Conservation (phyloP, 2,888 invertebrate genomes). For the Thecophora atra region DNA sequence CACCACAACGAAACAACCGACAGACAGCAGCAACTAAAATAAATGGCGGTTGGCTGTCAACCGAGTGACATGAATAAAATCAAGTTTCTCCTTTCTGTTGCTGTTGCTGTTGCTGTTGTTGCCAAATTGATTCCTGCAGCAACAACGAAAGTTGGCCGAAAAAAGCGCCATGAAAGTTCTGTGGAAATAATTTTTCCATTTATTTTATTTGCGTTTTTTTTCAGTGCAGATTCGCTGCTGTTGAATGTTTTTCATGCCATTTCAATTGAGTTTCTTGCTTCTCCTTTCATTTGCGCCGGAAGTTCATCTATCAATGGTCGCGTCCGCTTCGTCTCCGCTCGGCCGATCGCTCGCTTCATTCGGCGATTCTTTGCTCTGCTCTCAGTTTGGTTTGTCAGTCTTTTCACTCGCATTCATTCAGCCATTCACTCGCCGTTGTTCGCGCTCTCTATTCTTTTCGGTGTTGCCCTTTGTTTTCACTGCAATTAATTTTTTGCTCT, state of each 20-base stretch:
- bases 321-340: slow-evolving; percentile 1
- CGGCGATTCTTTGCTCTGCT: not conserved
- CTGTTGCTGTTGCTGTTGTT: slow-evolving; percentile 3
- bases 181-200: not conserved
- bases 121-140: slow-evolving; percentile 10
- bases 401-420: slow-evolving; percentile 37
- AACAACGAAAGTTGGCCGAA: not conserved
- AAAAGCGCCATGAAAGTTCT: not conserved
- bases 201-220: slow-evolving; percentile 38
- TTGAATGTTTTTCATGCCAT: slow-evolving; percentile 19
- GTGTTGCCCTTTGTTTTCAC: slow-evolving; percentile 39
- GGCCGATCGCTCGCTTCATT: slow-evolving; percentile 7
- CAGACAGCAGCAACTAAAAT: not conserved
- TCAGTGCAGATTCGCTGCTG: slow-evolving; percentile 35
- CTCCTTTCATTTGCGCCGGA: slow-evolving; percentile 49
- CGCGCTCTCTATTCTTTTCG: slow-evolving; percentile 26
- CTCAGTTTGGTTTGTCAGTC: slow-evolving; percentile 37
- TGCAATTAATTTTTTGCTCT: slow-evolving; percentile 36
- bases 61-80: not conserved
- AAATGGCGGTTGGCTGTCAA: not conserved
- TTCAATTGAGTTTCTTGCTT: slow-evolving; percentile 27
- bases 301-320: slow-evolving; percentile 38
- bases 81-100: not conserved
- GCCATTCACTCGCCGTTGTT: slow-evolving; percentile 4
- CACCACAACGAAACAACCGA: not conserved